A percentile compares a stretch with the other conserved stretches of the same genome.
Conservation (phyloP, 2,113 vertebrate genomes). For the Varanus salvator region DNA sequence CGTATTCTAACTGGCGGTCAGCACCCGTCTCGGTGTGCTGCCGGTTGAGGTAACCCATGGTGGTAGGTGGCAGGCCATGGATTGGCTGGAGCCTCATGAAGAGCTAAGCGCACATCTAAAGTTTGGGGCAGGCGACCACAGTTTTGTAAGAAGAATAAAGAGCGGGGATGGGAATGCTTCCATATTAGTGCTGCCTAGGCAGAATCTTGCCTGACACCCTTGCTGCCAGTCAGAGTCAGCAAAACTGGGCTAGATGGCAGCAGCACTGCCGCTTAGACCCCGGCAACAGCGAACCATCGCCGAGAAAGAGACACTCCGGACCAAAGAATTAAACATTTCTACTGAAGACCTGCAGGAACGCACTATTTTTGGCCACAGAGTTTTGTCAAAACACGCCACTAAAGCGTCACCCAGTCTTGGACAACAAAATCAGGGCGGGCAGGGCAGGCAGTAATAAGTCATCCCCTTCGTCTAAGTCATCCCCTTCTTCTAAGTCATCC, state of each 20-base stretch:
- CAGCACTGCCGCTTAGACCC: neutral
- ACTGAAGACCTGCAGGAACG: neutral
- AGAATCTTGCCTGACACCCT: too few relatives aligned
- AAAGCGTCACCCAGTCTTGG: neutral
- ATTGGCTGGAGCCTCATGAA: neutral
- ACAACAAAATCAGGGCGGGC: neutral
- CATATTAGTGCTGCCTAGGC: too few relatives aligned
- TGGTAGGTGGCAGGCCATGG: neutral
- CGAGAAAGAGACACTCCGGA: neutral
- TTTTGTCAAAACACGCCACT: neutral
- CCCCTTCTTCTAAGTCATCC: constrained; percentile 26
- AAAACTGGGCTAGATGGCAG: neutral
- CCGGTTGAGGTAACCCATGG: too few relatives aligned
- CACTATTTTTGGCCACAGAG: neutral
- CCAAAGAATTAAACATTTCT: neutral
- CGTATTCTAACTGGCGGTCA: too few relatives aligned
- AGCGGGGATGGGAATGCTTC: neutral
- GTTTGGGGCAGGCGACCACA: neutral
- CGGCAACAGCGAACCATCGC: neutral
- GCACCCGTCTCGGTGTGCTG: too few relatives aligned
- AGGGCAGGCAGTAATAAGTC: neutral
- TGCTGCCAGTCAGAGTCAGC: too few relatives aligned
- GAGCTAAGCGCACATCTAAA: neutral
- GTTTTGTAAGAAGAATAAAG: neutral
- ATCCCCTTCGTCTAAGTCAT: too few relatives aligned